Base-by-base conservation (phyloP, 2,888 invertebrate genomes). In the Synergus laeviventris region DNA sequence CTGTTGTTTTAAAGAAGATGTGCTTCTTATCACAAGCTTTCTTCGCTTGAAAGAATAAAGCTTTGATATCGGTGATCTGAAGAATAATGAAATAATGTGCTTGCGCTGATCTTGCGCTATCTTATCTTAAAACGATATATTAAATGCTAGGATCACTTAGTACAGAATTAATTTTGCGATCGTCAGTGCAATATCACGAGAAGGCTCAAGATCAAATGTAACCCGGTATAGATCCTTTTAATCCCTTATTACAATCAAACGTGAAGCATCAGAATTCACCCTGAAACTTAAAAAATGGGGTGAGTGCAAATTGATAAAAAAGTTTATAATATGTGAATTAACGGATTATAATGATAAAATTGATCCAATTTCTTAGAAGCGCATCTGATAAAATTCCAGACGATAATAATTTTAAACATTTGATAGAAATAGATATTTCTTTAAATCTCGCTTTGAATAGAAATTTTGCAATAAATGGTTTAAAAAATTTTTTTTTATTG, bases 111-210 rank as follows among this genome's bases (percentile, higher is more conserved):
- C 70, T n/a, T n/a, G n/a, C n/a, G n/a, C 39, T 75, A 75, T 75
- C 75, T 75, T 70, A 75, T 75, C 75, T 70, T 49, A 70, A 70
- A 36, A 70, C 49, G 31, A 54, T 54, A 70, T 11, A n/a, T 70
- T 70, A 49, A 70, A 36, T 62, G 62, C 39, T 70, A 31, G 49
- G 36, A 70, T 54, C 31, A 4, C 42, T 70, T 70, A 70, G 70
- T 70, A 24, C n/a, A 70, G 70, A 70, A 70, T 49, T 31, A 70
- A 70, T 36, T n/a, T 7, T 70, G 70, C 8, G 24, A 54, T 70
- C 70, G 70, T 36, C 49, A 70, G 49, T 70, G 70, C 31, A 31
- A 70, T 24, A 70, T 70, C 36, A 21, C 18, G 5, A n/a, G 49
- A 54, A 9, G 31, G n/a, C n/a, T 70, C 7, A 7, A 36, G 70